Evolutionary conservation across 1,140 invertebrate species (phyloP).

Genomic region (Drosophila elegans): DNA sequence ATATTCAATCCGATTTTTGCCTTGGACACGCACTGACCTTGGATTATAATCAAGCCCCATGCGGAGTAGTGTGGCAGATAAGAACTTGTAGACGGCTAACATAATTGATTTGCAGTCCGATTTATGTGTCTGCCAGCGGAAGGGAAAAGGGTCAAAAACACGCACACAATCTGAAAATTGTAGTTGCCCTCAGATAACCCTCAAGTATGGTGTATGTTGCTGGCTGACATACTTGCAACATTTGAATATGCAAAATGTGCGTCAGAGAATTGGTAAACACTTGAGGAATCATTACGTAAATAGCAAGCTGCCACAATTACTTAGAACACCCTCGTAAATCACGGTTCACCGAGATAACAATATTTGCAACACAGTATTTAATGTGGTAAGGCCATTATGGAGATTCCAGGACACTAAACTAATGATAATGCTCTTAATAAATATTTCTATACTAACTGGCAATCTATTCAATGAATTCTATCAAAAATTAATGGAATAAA

Average conservation of each 20-base stretch:
- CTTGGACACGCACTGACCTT: constrained; percentile 59
- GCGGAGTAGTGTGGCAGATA: constrained; percentile 37
- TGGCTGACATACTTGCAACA: constrained; percentile 10
- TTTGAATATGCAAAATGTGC: constrained; percentile 56
- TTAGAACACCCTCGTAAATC: constrained; percentile 20
- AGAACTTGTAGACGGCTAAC: constrained; percentile 57
- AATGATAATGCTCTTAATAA: too few species aligned
- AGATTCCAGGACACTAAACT: not conserved
- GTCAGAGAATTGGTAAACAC: constrained; percentile 58
- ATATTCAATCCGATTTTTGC: constrained; percentile 52
- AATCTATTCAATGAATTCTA: too few species aligned
- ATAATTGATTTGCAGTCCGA: constrained; percentile 74
- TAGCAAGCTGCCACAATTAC: constrained; percentile 53
- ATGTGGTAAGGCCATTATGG: constrained; percentile 24
- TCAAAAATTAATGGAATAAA: too few species aligned
- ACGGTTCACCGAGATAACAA: not conserved
- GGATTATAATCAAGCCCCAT: constrained; percentile 58
- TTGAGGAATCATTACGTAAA: constrained; percentile 58
- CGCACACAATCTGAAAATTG: constrained; percentile 40
- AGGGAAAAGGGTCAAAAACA: constrained; percentile 51
- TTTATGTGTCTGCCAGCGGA: constrained; percentile 57
- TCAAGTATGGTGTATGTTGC: constrained; percentile 9
- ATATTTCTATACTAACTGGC: too few species aligned
- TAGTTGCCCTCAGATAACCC: constrained; percentile 19
- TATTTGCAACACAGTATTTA: constrained; percentile 22